Conservation (phyloP, 2,797 vertebrate species). For the Squalus acanthias region DNA sequence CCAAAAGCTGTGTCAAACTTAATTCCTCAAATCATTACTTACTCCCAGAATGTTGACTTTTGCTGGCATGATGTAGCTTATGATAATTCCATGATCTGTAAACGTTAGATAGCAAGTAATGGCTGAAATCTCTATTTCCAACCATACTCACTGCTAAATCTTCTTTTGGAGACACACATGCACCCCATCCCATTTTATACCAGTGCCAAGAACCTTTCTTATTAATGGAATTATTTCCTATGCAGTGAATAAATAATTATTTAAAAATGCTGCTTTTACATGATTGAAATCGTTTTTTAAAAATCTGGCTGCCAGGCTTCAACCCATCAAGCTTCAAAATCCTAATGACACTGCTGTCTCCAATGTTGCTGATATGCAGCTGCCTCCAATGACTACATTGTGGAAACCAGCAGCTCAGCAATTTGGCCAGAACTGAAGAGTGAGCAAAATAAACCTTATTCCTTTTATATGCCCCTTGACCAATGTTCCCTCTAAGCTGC, state of each 20-base stretch:
- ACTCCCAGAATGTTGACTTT: not conserved
- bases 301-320: not conserved
- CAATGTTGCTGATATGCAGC: not conserved
- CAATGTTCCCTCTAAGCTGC: too few species aligned
- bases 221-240: not conserved
- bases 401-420: not conserved
- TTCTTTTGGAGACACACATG: not conserved
- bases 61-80: not conserved
- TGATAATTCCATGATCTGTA: conserved; percentile 14
- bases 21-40: conserved; percentile 33
- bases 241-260: not conserved
- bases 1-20: not conserved
- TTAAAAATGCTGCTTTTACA: not conserved
- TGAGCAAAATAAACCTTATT: not conserved
- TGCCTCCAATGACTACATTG: not conserved
- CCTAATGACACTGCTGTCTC: not conserved
- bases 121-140: conserved; percentile 16
- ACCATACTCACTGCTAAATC: not conserved
- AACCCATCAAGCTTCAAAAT: not conserved
- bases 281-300: not conserved
- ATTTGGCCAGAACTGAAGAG: not conserved
- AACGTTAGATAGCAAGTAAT: not conserved
- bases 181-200: not conserved
- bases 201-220: not conserved
- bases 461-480: not conserved